Conservation (phyloP, 2,888 invertebrate species). For the Brachyptera putata region DNA sequence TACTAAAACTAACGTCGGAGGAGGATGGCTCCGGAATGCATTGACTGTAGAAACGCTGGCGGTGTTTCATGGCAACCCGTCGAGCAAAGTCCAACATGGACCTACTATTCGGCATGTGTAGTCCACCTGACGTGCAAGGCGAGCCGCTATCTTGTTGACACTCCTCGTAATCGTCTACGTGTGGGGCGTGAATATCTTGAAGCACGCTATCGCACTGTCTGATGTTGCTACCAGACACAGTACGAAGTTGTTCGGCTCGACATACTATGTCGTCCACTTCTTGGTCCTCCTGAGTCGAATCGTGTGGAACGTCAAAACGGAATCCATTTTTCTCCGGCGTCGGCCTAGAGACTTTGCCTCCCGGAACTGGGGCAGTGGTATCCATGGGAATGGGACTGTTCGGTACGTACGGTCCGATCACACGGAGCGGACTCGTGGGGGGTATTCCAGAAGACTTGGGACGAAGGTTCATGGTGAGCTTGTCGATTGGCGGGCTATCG, state of each 20-base stretch:
- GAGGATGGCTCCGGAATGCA: slow-evolving; percentile 54
- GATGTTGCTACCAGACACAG: background rate
- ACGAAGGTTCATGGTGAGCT: background rate
- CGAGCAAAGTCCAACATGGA: slow-evolving; percentile 55
- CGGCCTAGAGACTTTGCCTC: slow-evolving; percentile 42
- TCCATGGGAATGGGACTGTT: slow-evolving; percentile 50
- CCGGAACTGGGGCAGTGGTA: slow-evolving; percentile 41
- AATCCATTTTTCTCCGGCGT: slow-evolving; percentile 40
- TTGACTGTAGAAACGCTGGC: slow-evolving; percentile 61
- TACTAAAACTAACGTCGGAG: slow-evolving; percentile 33
- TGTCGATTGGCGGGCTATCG: slow-evolving; percentile 9
- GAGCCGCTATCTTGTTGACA: slow-evolving; percentile 42
- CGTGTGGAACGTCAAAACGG: slow-evolving; percentile 36
- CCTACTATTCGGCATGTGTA: slow-evolving; percentile 57
- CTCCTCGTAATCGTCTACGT: slow-evolving; percentile 39
- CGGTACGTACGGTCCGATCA: slow-evolving; percentile 36
- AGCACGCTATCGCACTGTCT: slow-evolving; percentile 46
- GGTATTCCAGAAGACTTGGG: background rate
- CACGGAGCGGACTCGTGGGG: slow-evolving; percentile 33
- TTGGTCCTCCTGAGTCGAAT: slow-evolving; percentile 47
- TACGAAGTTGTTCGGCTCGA: slow-evolving; percentile 39
- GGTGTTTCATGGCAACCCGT: slow-evolving; percentile 45
- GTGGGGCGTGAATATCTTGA: slow-evolving; percentile 38
- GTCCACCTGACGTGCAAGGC: slow-evolving; percentile 55
- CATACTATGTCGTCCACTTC: slow-evolving; percentile 54